These are phyloP conservation scores for Myzus persicae DNA, from an alignment of 1,140 invertebrate species.

Conservation along the genomic window DNA sequence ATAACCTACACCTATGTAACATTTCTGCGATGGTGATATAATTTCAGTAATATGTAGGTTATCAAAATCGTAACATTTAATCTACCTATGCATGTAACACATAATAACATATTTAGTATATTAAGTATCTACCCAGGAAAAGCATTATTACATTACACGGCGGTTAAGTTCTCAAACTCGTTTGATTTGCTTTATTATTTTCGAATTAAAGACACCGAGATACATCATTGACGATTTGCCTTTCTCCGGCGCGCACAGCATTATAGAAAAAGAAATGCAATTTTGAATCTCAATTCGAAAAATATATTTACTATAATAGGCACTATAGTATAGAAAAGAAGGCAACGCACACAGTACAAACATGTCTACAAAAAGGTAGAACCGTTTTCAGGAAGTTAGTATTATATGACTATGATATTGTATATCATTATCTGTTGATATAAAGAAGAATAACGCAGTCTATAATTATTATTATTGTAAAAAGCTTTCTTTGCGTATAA, in stretches of 20 bases:
- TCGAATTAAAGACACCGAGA: not conserved
- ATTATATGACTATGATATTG: not conserved
- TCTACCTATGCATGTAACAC: not conserved
- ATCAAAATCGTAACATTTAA: slow-evolving; percentile 3
- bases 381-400: not conserved
- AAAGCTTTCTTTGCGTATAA: not conserved
- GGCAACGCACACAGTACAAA: not conserved
- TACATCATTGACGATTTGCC: not conserved
- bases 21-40: not conserved
- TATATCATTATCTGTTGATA: not conserved
- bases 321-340: not conserved
- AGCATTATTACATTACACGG: not conserved
- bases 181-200: slow-evolving; percentile 14
- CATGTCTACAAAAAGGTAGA: slow-evolving; percentile 5
- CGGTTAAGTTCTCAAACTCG: not conserved
- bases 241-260: not conserved
- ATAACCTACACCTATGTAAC: not conserved
- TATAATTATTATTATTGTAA: slow-evolving; percentile 9
- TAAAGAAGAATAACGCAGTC: not conserved
- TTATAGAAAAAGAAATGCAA: not conserved
- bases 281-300: not conserved
- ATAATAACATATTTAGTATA: not conserved
- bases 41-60: not conserved
- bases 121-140: not conserved
- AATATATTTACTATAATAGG: not conserved